These are phyloP conservation scores for Acanthoscelides obtectus DNA, from an alignment of 2,888 invertebrate species.

Conservation along the genomic window DNA sequence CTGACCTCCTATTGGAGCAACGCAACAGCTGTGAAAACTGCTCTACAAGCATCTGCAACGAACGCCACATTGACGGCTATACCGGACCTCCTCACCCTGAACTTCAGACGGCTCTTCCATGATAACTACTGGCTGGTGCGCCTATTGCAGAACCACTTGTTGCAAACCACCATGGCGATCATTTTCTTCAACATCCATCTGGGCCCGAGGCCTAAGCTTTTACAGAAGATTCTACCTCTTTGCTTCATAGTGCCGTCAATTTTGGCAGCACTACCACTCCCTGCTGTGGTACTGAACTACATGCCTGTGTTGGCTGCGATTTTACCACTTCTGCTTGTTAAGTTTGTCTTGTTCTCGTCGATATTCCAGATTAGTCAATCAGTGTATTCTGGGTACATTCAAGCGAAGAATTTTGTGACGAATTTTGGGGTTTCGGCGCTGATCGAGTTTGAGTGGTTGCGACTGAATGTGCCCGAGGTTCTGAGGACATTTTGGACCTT, in stretches of 20 bases:
- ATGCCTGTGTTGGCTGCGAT: conserved; percentile 69
- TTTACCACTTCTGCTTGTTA: conserved; percentile 67
- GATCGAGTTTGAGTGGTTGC: conserved; percentile 84
- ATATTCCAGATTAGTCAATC: conserved; percentile 65
- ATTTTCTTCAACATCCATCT: conserved; percentile 66
- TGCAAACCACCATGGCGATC: conserved; percentile 70
- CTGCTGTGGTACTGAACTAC: conserved; percentile 57
- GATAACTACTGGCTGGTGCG: conserved; percentile 65
- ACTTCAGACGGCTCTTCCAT: conserved; percentile 60
- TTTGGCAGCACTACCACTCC: conserved; percentile 26
- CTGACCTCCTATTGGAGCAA: conserved; percentile 85
- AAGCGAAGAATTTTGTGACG: conserved; percentile 68
- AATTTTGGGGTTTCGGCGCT: conserved; percentile 83
- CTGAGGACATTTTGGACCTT: conserved; percentile 84
- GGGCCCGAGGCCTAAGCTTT: conserved; percentile 59
- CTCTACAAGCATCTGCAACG: conserved; percentile 34
- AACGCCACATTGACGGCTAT: conserved; percentile 57
- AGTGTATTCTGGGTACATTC: conserved; percentile 66
- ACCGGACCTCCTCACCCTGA: conserved; percentile 66
- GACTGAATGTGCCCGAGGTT: conserved; percentile 84
- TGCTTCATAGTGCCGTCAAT: conserved; percentile 55
- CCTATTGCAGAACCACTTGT: conserved; percentile 58
- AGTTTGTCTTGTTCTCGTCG: conserved; percentile 70
- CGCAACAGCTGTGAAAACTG: conserved; percentile 64
- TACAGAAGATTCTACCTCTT: conserved; percentile 63